Conservation (phyloP, 1,140 invertebrate species). For the Sarcophaga peregrina region DNA sequence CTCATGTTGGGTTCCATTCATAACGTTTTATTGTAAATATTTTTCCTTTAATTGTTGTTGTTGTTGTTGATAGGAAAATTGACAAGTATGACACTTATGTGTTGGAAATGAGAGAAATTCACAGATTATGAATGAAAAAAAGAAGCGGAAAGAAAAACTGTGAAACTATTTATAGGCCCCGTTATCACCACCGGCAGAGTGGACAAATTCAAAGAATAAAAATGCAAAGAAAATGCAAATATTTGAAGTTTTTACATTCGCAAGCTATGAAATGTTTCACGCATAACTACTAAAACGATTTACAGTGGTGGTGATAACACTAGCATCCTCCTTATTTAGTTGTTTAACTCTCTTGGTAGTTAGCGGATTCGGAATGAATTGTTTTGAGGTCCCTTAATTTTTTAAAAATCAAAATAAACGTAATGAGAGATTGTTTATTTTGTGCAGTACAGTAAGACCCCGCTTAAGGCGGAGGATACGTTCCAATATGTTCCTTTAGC, state of each 20-base stretch:
- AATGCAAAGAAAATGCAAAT: neutral
- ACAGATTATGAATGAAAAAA: neutral
- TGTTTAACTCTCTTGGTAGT: no score
- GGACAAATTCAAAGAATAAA: neutral
- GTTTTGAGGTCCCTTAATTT: no score
- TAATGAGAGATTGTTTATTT: no score
- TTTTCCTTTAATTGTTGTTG: no score
- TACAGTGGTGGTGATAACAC: neutral
- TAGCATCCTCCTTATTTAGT: neutral
- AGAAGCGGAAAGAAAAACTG: neutral
- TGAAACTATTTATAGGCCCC: neutral
- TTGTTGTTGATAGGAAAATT: neutral
- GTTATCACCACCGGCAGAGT: neutral
- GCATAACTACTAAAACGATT: no score
- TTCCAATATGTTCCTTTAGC: no score
- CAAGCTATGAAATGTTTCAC: neutral
- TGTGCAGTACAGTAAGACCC: no score
- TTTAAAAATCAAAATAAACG: no score
- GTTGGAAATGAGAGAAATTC: constrained; percentile 2
- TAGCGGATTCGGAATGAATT: no score
- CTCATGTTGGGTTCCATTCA: neutral
- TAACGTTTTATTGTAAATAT: no score
- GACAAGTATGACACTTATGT: constrained; percentile 26
- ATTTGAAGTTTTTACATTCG: neutral
- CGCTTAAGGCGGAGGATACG: no score